Evolutionary conservation across 1,140 invertebrate species (phyloP).

Genomic region (Babylonia areolata): DNA sequence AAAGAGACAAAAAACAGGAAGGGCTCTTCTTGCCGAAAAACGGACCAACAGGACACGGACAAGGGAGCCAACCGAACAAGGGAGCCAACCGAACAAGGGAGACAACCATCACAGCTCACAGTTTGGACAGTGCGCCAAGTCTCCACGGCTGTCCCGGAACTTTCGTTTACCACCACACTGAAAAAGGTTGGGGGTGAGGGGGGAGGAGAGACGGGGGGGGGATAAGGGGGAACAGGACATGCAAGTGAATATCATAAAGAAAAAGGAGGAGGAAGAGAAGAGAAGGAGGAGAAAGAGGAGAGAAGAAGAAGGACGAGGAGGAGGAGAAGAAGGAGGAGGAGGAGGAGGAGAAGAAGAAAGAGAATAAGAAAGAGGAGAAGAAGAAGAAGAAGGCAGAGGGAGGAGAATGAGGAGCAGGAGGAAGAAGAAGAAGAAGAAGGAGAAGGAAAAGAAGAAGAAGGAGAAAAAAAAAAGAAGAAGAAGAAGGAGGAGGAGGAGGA

Average conservation of each 20-base stretch:
- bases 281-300: background rate
- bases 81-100: no score
- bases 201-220: background rate
- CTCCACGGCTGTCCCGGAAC: no score
- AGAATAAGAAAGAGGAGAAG: background rate
- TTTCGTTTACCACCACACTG: no score
- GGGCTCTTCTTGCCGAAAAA: no score
- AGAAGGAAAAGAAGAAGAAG: background rate
- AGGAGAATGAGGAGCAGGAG: background rate
- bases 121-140: no score
- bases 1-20: no score
- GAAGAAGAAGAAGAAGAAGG: background rate
- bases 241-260: no score
- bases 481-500: background rate
- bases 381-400: background rate
- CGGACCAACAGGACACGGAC: no score
- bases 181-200: no score
- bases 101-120: no score
- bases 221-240: background rate
- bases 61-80: no score
- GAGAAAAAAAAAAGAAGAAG: background rate
- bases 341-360: no score
- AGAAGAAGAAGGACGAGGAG: background rate
- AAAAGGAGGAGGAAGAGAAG: background rate
- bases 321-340: background rate